These are phyloP conservation scores for Actinia equina DNA, from an alignment of 64 coral and sea anemone genomes.

Conservation along the genomic window DNA sequence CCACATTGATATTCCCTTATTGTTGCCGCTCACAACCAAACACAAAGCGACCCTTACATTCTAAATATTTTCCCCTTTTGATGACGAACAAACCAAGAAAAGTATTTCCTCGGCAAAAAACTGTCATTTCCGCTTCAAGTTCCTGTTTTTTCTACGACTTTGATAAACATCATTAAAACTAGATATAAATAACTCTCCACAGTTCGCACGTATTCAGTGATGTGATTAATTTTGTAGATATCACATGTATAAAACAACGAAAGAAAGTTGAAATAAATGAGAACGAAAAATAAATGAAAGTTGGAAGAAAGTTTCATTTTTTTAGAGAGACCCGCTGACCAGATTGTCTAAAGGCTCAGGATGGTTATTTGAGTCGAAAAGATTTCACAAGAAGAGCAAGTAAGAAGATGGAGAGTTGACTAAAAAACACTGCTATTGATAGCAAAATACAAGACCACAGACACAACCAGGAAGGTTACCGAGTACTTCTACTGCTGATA, in stretches of 20 bases:
- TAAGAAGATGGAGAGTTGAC: neutral
- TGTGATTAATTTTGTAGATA: too few relatives aligned
- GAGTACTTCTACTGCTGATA: neutral
- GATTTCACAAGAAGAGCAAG: neutral
- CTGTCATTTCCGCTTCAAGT: too few relatives aligned
- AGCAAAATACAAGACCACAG: conserved; percentile 6
- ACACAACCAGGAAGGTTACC: neutral
- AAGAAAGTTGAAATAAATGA: neutral
- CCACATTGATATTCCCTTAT: too few relatives aligned
- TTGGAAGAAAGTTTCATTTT: neutral
- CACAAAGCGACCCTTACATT: too few relatives aligned
- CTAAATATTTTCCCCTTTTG: too few relatives aligned
- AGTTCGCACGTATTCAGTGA: too few relatives aligned
- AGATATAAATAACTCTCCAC: too few relatives aligned
- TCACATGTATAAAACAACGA: neutral
- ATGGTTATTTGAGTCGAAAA: neutral
- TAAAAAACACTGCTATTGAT: neutral
- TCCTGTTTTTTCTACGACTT: too few relatives aligned
- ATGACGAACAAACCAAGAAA: too few relatives aligned
- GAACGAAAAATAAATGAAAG: neutral
- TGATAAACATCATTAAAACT: too few relatives aligned
- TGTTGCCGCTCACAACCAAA: too few relatives aligned
- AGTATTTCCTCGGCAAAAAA: too few relatives aligned
- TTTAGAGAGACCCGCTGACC: neutral
- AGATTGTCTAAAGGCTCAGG: neutral